phyloP scores from a whole-genome alignment of 2,797 vertebrate genomes.

The Numenius phaeopus region DNA sequence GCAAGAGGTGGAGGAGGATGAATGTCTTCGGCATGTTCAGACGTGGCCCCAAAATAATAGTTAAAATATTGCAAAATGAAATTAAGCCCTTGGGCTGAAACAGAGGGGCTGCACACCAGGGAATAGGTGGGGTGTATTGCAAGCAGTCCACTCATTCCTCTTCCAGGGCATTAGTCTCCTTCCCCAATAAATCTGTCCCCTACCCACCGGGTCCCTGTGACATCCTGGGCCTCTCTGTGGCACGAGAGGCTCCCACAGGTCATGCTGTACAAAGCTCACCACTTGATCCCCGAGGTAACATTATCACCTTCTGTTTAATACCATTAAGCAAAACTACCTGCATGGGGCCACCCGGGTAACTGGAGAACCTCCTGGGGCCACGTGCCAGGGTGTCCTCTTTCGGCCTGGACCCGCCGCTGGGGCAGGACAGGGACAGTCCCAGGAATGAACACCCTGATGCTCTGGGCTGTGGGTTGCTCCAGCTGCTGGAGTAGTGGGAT shows the following conservation, averaged over 20 bases:
- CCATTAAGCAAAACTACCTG: constrained; percentile 49
- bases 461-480: neutral
- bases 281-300: constrained; percentile 14
- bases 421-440: neutral
- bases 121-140: neutral
- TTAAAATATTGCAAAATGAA: neutral
- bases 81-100: neutral
- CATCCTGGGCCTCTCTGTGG: fast-evolving
- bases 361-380: neutral
- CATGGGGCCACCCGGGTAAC: neutral
- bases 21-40: neutral
- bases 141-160: neutral
- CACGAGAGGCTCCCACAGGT: neutral
- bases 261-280: neutral
- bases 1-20: neutral
- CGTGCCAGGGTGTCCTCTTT: neutral
- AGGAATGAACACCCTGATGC: fast-evolving
- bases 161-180: neutral
- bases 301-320: constrained; percentile 50
- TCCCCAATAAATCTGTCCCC: neutral
- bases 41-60: neutral
- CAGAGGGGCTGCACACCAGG: neutral
- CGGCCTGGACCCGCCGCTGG: neutral
- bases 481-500: neutral
- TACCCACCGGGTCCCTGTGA: neutral